Conservation (phyloP, 2,888 invertebrate genomes). For the Brenthis hecate region DNA sequence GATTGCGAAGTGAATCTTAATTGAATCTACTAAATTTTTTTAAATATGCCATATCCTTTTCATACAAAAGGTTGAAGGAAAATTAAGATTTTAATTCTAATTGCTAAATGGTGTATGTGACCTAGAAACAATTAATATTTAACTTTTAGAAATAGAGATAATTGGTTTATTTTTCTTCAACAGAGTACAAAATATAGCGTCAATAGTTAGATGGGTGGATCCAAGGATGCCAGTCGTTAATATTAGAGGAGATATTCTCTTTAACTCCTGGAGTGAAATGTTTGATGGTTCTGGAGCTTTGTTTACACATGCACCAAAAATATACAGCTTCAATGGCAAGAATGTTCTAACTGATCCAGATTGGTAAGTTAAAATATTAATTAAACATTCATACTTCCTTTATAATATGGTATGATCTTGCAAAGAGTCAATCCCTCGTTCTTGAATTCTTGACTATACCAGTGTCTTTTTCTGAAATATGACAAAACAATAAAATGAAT, state of each 20-base stretch:
- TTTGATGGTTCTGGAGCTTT: slow-evolving; percentile 94
- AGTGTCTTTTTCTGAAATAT: too few relatives aligned
- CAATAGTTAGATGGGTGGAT: slow-evolving; percentile 94
- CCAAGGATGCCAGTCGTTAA: slow-evolving; percentile 95
- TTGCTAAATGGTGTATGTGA: too few relatives aligned
- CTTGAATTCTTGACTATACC: too few relatives aligned
- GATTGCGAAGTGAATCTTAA: too few relatives aligned
- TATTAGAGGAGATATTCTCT: slow-evolving; percentile 94
- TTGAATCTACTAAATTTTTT: too few relatives aligned
- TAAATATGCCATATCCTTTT: too few relatives aligned
- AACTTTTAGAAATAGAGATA: neutral
- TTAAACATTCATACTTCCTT: neutral
- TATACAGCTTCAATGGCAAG: slow-evolving; percentile 97
- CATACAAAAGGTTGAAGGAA: too few relatives aligned
- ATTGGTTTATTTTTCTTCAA: slow-evolving; percentile 12
- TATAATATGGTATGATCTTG: too few relatives aligned
- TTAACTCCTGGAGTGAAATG: slow-evolving; percentile 97
- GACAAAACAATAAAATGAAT: too few relatives aligned
- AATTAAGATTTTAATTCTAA: too few relatives aligned
- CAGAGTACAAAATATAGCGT: slow-evolving; percentile 94
- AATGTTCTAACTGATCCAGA: slow-evolving; percentile 93
- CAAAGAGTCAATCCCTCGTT: too few relatives aligned
- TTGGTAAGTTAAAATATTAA: slow-evolving; percentile 86
- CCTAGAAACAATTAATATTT: neutral
- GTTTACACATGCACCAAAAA: slow-evolving; percentile 92